Percentiles rank a stretch among this genome's conserved stretches.
Conservation (phyloP, 2,888 invertebrate genomes). For the Noctua fimbriata region DNA sequence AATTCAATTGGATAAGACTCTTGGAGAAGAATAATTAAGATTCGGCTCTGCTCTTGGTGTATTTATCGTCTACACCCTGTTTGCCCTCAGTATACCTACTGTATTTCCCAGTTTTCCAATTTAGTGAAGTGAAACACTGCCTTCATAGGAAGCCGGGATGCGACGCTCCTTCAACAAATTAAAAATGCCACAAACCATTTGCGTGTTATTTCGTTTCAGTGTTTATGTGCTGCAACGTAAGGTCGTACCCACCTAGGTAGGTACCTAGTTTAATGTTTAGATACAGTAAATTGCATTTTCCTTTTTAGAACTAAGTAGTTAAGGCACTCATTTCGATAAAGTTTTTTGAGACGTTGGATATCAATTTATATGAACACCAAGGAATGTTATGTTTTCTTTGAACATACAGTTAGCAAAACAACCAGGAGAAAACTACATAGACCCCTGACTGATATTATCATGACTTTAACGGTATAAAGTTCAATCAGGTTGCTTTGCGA, state of each 20-base stretch:
- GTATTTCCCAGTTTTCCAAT: conserved; percentile 44
- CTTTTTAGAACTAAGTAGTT: not conserved
- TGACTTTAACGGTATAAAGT: conserved; percentile 7
- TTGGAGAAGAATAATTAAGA: not conserved
- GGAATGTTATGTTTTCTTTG: not conserved
- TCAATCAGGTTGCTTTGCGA: not conserved
- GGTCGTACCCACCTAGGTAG: not conserved
- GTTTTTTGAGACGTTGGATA: too few relatives aligned
- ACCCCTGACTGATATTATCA: not conserved
- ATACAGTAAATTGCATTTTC: conserved; percentile 4
- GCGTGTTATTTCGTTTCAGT: conserved; percentile 41
- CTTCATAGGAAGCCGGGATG: conserved; percentile 16
- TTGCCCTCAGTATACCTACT: not conserved
- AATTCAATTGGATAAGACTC: not conserved
- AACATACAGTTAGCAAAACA: not conserved
- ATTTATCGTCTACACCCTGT: not conserved
- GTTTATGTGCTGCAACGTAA: conserved; percentile 1
- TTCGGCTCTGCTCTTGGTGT: not conserved
- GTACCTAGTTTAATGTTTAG: not conserved
- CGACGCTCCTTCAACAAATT: conserved; percentile 52
- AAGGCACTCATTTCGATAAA: too few relatives aligned
- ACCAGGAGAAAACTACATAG: not conserved
- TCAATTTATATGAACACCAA: not conserved
- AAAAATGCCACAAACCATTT: conserved; percentile 58
- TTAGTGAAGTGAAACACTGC: conserved; percentile 40